phyloP scores from a whole-genome alignment of 2,797 vertebrate genomes.

The Hemitrygon akajei region DNA sequence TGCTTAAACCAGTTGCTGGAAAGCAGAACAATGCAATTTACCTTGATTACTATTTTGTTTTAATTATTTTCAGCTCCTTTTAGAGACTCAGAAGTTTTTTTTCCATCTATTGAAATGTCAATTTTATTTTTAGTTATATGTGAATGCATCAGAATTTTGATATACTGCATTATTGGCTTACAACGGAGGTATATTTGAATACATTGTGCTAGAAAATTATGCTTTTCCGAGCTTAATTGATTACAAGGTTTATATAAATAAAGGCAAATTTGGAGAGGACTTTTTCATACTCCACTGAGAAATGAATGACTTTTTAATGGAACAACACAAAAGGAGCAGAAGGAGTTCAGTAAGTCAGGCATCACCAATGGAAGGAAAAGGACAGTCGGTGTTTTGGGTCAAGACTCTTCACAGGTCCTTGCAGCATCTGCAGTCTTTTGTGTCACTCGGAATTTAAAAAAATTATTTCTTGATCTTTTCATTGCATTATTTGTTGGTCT shows the following conservation, averaged over 20 bases:
- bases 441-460: no score
- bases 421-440: no score
- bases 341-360: no score
- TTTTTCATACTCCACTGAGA: background rate
- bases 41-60: background rate
- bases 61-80: slow-evolving; percentile 12
- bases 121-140: background rate
- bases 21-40: background rate
- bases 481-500: background rate
- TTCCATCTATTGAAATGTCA: background rate
- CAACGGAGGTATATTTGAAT: background rate
- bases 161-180: background rate
- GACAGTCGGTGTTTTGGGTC: no score
- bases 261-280: background rate
- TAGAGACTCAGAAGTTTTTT: background rate
- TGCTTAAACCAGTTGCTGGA: slow-evolving; percentile 19
- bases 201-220: background rate
- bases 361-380: no score
- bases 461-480: background rate
- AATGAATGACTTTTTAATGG: background rate
- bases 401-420: no score
- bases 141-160: background rate
- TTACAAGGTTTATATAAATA: background rate
- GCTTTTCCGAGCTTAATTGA: background rate
- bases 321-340: no score